A percentile compares a stretch with the other conserved stretches of the same genome.
phyloP scores from a whole-genome alignment of 2,113 vertebrate species.

The Takifugu bimaculatus region DNA sequence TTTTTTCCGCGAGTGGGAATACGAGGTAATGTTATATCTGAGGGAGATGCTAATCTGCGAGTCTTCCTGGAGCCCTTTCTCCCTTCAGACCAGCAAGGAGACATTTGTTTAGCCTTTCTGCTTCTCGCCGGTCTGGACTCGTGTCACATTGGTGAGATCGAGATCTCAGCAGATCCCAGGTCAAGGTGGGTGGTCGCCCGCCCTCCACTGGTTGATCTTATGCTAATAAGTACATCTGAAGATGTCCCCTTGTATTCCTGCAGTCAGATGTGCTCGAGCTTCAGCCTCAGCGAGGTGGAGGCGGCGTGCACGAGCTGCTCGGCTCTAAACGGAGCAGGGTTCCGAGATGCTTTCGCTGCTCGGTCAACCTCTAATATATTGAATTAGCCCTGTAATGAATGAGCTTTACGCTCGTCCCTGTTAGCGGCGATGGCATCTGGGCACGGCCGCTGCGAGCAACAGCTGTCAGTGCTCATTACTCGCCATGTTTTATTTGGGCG shows the following conservation, averaged over 20 bases:
- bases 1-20: background rate
- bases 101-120: no score
- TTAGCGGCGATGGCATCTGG: slow-evolving; percentile 49
- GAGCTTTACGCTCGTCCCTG: slow-evolving; percentile 35
- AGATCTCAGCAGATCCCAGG: no score
- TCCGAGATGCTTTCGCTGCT: background rate
- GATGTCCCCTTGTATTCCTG: no score
- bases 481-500: slow-evolving; percentile 28
- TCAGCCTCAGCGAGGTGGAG: no score
- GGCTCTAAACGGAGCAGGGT: no score
- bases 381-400: slow-evolving; percentile 28
- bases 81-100: background rate
- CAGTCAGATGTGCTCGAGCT: no score
- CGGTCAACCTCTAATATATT: slow-evolving; percentile 14
- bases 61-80: background rate
- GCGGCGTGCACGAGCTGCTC: no score
- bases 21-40: background rate
- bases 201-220: no score
- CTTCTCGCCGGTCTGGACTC: no score
- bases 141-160: no score
- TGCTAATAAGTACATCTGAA: no score
- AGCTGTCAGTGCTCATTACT: slow-evolving; percentile 62
- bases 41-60: background rate
- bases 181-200: no score
- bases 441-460: slow-evolving; percentile 45